phyloP scores from a whole-genome alignment of 2,888 invertebrate species.

The Amblyjoppa fuscipennis region DNA sequence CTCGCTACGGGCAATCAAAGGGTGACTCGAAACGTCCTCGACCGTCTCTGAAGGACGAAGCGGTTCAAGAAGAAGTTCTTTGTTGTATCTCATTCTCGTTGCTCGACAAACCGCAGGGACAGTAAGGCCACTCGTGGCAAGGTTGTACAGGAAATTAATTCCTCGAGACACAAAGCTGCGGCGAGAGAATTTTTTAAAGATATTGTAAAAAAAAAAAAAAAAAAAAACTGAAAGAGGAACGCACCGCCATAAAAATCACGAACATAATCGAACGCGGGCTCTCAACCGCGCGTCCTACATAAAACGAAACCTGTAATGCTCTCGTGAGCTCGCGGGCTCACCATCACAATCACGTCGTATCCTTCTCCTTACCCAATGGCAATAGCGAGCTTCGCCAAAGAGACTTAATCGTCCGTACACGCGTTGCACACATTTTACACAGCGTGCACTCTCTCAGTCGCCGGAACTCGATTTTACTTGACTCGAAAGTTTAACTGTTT shows the following conservation, averaged over 20 bases:
- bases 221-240: not conserved
- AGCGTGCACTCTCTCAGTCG: conserved; percentile 1
- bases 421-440: conserved; percentile 14
- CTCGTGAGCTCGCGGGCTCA: conserved; percentile 32
- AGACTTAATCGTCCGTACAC: conserved; percentile 28
- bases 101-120: not conserved
- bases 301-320: conserved; percentile 56
- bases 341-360: conserved; percentile 39
- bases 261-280: conserved; percentile 46
- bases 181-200: not conserved
- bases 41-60: not conserved
- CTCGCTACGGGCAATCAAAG: not conserved
- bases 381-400: conserved; percentile 45
- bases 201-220: not conserved
- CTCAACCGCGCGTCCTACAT: conserved; percentile 59
- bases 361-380: conserved; percentile 45
- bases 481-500: conserved; percentile 1
- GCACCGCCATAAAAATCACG: conserved; percentile 18
- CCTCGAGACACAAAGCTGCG: not conserved
- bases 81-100: not conserved
- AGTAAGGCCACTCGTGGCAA: not conserved
- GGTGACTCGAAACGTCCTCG: not conserved
- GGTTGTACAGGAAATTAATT: not conserved
- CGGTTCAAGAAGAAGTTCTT: not conserved
- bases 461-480: conserved; percentile 32